Evolutionary conservation across 2,888 invertebrate genomes (phyloP), one percentile per base, ranked within the genome.

Genomic region (Caenorhabditis japonica): DNA sequence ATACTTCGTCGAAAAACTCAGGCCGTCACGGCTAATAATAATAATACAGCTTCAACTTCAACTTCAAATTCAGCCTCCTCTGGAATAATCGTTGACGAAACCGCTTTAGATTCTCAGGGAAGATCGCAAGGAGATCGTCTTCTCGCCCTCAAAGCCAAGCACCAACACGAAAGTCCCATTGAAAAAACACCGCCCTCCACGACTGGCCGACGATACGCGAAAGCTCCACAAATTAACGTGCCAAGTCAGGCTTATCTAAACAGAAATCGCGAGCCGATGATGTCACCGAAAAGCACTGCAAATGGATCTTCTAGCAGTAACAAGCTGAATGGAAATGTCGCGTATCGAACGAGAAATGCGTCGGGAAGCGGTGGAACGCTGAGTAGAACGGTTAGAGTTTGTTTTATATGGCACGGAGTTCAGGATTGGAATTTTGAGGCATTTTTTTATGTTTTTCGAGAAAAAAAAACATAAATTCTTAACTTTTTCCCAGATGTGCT

Each of bases 91-190:
- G 55, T 71, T 34, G 68, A 70, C 64, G 64, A 84, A 76, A 85
- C 84, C 4, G 79, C 77, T 12, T 23, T 84, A 12, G 84, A 86
- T 56, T 79, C 74, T 7, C 55, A 77, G 34, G 86, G 86, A 15
- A 77, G 84, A 44, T 83, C 82, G 4, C 86, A 86, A 66, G 86
- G 86, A 5, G 86, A 86, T 59, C 81, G 85, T 21, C 74, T 86
- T 19, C 75, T 83, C 25, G 84, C 81, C 10, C 72, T 84, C 27
- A 86, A 86, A 38, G 84, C 81, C 4, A 60, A 73, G 27, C 64
- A 72, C 52, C 80, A 80, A 60, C 59, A 78, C 34, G 58, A 66
- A 23, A 43, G 73, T n/a, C 53, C 41, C 19, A 38, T 12, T 30
- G 56, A 59, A 4, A 25, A 12, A 15, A 12, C 49, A 8, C 17